Base-by-base conservation (phyloP, 1,140 invertebrate species). In the Leptinotarsa texana region DNA sequence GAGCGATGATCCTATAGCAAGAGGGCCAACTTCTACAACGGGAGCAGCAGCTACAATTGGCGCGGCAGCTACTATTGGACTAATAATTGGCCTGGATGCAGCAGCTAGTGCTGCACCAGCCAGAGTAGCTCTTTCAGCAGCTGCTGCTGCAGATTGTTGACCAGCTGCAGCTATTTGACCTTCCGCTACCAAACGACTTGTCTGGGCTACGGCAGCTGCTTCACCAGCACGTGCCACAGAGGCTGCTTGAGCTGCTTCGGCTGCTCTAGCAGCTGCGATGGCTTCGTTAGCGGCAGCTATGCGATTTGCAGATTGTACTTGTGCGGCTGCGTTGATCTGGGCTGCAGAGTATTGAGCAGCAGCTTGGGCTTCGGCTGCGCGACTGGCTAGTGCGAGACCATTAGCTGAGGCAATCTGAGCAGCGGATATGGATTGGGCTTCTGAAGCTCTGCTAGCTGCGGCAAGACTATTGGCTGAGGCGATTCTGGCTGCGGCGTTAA, bases 121-220 rank as follows among this genome's bases (percentile, higher is more conserved):
- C 0, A 42, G 27, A 17, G 68, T 42, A 21, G 48, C 68, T 69
- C n/a, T 13, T 17, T 24, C 48, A 48, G 68, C 48, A 18, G 68
- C 48, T 33, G 68, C 68, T 15, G 68, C 68, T n/a, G 17, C 48
- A 17, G 27, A 18, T 49, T 69, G 68, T 48, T 42, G 33, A 17
- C 13, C 42, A 49, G 27, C 68, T 69, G 42, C 68, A 18, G 68
- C 68, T n/a, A 69, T 49, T 69, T 69, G 68, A n/a, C 33, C 68
- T 13, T 21, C 68, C 2, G 68, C 68, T 49, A 69, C 68, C n/a
- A 17, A 18, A 15, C 68, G 27, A 49, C 68, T 69, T 24, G 68
- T 69, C 48, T 69, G 27, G 1, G 68, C 68, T 47, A 69, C 68
- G 13, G 33, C 13, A 5, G 68, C 68, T 49, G 68, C 68, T 69